Evolutionary conservation across 2,113 vertebrate genomes (phyloP), one percentile per base, ranked within the genome.

Genomic region (Ahaetulla prasina): DNA sequence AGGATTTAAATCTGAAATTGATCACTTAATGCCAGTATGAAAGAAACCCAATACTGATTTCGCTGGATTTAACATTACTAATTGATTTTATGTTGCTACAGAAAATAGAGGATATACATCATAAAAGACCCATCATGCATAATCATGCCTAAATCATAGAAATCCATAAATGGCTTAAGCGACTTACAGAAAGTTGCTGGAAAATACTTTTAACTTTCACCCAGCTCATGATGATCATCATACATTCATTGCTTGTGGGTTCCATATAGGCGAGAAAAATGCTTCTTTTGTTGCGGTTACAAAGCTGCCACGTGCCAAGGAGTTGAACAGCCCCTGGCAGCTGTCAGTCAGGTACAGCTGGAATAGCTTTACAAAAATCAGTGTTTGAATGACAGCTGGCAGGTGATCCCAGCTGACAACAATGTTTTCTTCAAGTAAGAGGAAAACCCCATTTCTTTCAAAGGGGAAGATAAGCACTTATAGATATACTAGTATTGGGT

Each of bases 351-450:
- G 95, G 94, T 97, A 96, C 96, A 97, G 95, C 96, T 97, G 39
- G 92, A 90, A 92, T 55, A 54, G 94, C 95, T 95, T 95, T 27
- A 88, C 87, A 87, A 94, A 96, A 97, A 97, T 25, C 90, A 95
- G 94, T 95, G 95, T 95, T 94, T 94, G 98, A 98, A 96, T 97
- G 98, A 97, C 97, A 96, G 93, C 96, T 54, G 95, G 95, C 97
- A 97, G 97, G 96, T 98, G 97, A 96, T 63, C 94, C 97, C 97
- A 97, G 95, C 94, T 95, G 93, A 96, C 91, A 93, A 94, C 95
- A 92, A 7, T 8, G 0, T 0, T 8, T 43, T 85, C 93, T 91
- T 60, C 8, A 63, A 43, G 22, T 27, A 52, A 49, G 18, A 74
- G 39, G 39, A 23, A 84, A 27, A 6, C 88, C 25, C 3, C 10